Evolutionary conservation across 2,113 vertebrate species (phyloP), one percentile per base, ranked within the genome.

Genomic region (Chloropsis hardwickii): DNA sequence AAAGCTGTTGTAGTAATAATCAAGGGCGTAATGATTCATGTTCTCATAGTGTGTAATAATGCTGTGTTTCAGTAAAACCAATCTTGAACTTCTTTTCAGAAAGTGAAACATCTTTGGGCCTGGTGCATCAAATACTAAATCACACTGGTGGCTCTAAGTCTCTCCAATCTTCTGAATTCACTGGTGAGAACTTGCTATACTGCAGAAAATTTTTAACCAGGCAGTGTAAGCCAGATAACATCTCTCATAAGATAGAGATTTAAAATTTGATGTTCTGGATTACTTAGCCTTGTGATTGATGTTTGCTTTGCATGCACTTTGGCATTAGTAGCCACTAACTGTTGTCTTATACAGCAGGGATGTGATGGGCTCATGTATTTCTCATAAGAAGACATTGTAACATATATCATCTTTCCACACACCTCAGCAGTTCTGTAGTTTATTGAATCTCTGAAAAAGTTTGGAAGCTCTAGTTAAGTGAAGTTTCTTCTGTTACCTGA

Each of bases 1-100:
- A 92, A 90, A 33, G 71, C 50, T 73, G 16, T 85, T 76, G 8
- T 72, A 58, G 35, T 82, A 69, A 48, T 62, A 62, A 82, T 81
- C 35, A 57, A 65, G 47, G 88, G 9, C 44, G 5, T 81, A 50
- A 58, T 90, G 39, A 58, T 92, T 80, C 67, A 7, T 96, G 67
- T 93, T 86, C 86, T 94, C 60, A 10, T 44, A 86, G 88, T 81
- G 51, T 90, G 50, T 88, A 28, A 81, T 71, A 51, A 78, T 93
- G 54, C 50, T 54, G 65, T 92, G 74, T 94, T 76, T 85, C 80
- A 93, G 67, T 94, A 86, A 94, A 96, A 92, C 84, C 54, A 39
- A 83, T 94, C 86, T 95, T 78, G 80, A 96, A 92, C 89, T 95
- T 96, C 92, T 94, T 94, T 97, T 58, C 91, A 95, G 94, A 95